Percentiles rank a stretch among this genome's conserved stretches.
These are phyloP conservation scores for Desmodus rotundus DNA, from an alignment of 2,113 vertebrate genomes.

Conservation along the genomic window DNA sequence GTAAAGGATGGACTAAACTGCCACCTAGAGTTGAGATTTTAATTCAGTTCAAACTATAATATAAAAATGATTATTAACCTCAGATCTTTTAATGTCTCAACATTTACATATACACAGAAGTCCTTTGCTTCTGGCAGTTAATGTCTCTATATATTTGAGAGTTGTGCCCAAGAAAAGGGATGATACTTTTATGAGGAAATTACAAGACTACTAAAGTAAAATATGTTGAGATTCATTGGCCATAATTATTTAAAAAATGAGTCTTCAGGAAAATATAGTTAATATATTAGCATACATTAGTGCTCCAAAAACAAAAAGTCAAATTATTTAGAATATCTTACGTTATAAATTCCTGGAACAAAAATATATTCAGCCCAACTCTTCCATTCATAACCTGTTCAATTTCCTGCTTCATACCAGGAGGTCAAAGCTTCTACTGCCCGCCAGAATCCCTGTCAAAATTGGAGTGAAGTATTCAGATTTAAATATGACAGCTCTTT, in stretches of 20 bases:
- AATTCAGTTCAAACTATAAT: constrained; percentile 49
- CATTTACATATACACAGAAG: not conserved
- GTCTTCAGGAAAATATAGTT: not conserved
- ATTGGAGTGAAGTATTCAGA: not conserved
- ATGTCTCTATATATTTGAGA: not conserved
- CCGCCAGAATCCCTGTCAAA: not conserved
- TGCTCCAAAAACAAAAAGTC: not conserved
- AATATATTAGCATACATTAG: not conserved
- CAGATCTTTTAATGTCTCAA: not conserved
- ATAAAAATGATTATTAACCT: not conserved
- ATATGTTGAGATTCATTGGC: not conserved
- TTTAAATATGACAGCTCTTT: constrained; percentile 21
- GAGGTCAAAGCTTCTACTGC: not conserved
- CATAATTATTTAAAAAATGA: not conserved
- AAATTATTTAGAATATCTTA: not conserved
- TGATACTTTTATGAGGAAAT: not conserved
- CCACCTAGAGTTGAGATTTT: constrained; percentile 83
- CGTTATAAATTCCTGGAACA: not conserved
- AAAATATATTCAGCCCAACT: not conserved
- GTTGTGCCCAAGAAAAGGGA: not conserved
- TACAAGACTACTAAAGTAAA: not conserved
- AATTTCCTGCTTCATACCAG: not conserved
- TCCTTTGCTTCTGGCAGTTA: not conserved
- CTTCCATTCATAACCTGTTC: not conserved
- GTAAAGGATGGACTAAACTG: constrained; percentile 81